These are phyloP conservation scores for Caradrina clavipalpis DNA, from an alignment of 2,888 invertebrate genomes.

Conservation along the genomic window DNA sequence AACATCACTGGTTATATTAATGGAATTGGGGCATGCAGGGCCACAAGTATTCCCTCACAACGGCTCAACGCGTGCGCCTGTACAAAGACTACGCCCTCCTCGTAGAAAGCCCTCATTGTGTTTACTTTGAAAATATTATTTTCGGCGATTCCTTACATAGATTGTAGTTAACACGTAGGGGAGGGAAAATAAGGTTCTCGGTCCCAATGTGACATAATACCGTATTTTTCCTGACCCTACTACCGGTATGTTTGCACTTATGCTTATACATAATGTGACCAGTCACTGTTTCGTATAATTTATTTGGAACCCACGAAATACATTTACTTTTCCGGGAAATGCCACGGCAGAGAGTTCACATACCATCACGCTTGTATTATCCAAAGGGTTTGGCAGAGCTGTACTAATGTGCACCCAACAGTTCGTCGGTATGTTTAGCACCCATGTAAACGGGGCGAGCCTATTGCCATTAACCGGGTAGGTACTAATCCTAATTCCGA, in stretches of 20 bases:
- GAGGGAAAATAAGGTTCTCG: constrained; percentile 50
- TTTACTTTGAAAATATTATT: constrained; percentile 71
- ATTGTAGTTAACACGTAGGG: constrained; percentile 61
- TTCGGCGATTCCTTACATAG: constrained; percentile 60
- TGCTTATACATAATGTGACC: constrained; percentile 25
- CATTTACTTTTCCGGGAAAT: constrained; percentile 21
- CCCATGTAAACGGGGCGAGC: too few species aligned
- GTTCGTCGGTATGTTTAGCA: too few species aligned
- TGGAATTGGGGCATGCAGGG: constrained; percentile 43
- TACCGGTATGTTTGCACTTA: constrained; percentile 29
- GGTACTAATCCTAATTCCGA: too few species aligned
- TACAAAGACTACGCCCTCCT: constrained; percentile 58
- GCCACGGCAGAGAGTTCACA: constrained; percentile 19
- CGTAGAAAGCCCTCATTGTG: constrained; percentile 67
- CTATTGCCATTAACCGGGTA: too few species aligned
- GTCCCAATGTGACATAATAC: constrained; percentile 41
- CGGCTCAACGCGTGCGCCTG: constrained; percentile 28
- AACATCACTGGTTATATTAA: constrained; percentile 33
- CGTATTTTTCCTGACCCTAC: constrained; percentile 40
- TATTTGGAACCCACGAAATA: constrained; percentile 36
- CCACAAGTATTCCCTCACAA: constrained; percentile 50
- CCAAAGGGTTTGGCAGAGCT: too few species aligned
- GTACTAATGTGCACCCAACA: too few species aligned
- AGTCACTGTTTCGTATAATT: constrained; percentile 28
- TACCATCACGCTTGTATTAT: too few species aligned